Evolutionary conservation across 2,888 invertebrate species (phyloP), one percentile per base, ranked within the genome.

Genomic region (Erynnis tages): DNA sequence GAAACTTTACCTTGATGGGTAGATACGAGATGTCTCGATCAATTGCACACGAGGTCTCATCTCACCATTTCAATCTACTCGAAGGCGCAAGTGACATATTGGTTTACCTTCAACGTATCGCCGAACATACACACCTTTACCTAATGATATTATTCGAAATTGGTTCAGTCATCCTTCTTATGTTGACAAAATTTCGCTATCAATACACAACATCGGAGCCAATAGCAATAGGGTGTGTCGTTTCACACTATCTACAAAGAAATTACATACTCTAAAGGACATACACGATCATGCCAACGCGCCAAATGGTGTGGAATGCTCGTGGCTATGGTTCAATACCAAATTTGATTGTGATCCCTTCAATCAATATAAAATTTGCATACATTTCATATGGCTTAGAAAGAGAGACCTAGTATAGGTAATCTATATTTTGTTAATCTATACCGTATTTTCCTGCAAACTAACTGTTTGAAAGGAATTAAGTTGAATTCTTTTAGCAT

Each of bases 181-280:
- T 74, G 75, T 74, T 77, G 77, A 78, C 77, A 72, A 77, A 75
- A 76, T 73, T 75, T 75, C 69, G 69, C 72, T 76, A 82, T 80
- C 76, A 71, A 73, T 72, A 79, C 67, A 71, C 50, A 67, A 60
- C 70, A 65, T 62, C 65, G 58, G 61, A 76, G 69, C 72, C 74
- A 79, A 82, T 79, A 77, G 79, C 73, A 79, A 82, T 79, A 78
- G 79, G 78, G 81, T 75, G 81, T 80, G 80, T 75, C 80, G 73
- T 65, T 74, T 80, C 81, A 76, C 81, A 83, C 82, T 82, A 82
- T 82, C 82, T 80, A 83, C 81, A 83, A 86, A 85, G 83, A 85
- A 87, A 87, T 87, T 85, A 87, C 82, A 76, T 73, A 76, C 73
- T 76, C 75, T 76, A 72, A n/a, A n/a, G n/a, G n/a, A n/a, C n/a